Base-by-base conservation (phyloP, 2,113 vertebrate species). In the Hippocampus barbouri region DNA sequence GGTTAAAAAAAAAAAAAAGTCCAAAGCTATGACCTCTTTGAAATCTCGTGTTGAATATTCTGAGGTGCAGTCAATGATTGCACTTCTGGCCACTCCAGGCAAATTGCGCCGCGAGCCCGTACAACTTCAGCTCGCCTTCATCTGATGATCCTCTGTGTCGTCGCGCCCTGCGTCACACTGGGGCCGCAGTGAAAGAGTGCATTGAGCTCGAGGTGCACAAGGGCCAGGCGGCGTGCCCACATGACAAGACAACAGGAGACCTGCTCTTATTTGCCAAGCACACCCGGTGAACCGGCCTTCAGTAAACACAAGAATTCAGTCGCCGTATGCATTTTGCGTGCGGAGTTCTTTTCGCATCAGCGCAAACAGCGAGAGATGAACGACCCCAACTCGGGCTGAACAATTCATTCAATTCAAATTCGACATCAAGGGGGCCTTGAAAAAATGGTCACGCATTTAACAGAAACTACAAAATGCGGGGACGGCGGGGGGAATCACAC, bases 161-260 rank as follows among this genome's bases (percentile, higher is more conserved):
- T 75, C 34, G 30, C 81, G 64, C 62, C 72, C 45, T 89, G 86
- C 79, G 83, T 91, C 88, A 92, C 73, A 76, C 67, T 64, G 64
- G 40, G 66, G 21, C 83, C 40, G 57, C 71, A 68, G 74, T 93
- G 83, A 91, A 92, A 90, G 88, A 80, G 54, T 34, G 77, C 75
- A 90, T 91, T 92, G 85, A 91, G 15, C 54, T 69, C 74, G 77
- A 74, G 43, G 76, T 66, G 76, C 41, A 38, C 60, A 64, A 70
- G 73, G 85, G 57, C 12, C 43, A 71, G 70, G 64, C 73, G 16
- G 4, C 40, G 61, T 61, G 71, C 72, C 86, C 89, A 86, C 80
- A 80, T 88, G 89, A 89, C 80, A 71, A 66, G 54, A 16, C 9
- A 78, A 57, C 71, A 79, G 34, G 57, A 61, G 27, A 83, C 21